phyloP scores from a whole-genome alignment of 2,888 invertebrate genomes.

The Paralinhomoeus sp. region DNA sequence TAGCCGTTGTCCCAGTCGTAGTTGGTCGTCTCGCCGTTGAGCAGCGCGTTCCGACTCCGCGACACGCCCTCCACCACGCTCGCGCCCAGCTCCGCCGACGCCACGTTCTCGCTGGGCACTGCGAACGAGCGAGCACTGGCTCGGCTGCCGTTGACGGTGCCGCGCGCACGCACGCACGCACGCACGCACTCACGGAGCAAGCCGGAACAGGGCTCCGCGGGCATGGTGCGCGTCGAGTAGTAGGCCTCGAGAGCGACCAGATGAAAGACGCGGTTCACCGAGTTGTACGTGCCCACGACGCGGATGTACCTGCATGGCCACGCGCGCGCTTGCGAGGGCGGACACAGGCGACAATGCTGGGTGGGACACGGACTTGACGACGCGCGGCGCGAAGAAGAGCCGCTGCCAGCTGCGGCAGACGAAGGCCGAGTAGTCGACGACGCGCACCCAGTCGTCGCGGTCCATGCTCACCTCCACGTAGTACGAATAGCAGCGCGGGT shows the following conservation, averaged over 20 bases:
- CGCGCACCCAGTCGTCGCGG: conserved; percentile 73
- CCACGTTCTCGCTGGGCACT: conserved; percentile 68
- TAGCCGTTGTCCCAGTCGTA: conserved; percentile 68
- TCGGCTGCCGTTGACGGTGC: no score
- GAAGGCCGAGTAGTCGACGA: conserved; percentile 72
- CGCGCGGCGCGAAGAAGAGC: conserved; percentile 65
- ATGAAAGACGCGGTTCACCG: conserved; percentile 80
- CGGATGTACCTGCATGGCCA: conserved; percentile 32
- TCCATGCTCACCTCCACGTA: conserved; percentile 65
- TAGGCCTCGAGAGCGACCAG: conserved; percentile 71
- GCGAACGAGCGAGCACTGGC: conserved; percentile 25
- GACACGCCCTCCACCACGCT: conserved; percentile 84
- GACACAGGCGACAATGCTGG: neutral
- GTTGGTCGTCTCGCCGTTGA: conserved; percentile 77
- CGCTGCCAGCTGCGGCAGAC: conserved; percentile 90
- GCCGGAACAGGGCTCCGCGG: no score
- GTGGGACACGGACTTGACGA: conserved; percentile 40
- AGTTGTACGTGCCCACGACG: conserved; percentile 63
- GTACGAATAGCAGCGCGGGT: conserved; percentile 66
- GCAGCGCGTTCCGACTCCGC: conserved; percentile 68
- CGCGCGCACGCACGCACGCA: no score
- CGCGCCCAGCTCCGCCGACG: conserved; percentile 66
- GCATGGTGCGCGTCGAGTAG: conserved; percentile 52
- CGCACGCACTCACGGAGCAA: no score
- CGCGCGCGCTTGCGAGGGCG: no score